A percentile compares a stretch with the other conserved stretches of the same genome.
Conservation (phyloP, 2,113 vertebrate species). For the Calidris pygmaea region DNA sequence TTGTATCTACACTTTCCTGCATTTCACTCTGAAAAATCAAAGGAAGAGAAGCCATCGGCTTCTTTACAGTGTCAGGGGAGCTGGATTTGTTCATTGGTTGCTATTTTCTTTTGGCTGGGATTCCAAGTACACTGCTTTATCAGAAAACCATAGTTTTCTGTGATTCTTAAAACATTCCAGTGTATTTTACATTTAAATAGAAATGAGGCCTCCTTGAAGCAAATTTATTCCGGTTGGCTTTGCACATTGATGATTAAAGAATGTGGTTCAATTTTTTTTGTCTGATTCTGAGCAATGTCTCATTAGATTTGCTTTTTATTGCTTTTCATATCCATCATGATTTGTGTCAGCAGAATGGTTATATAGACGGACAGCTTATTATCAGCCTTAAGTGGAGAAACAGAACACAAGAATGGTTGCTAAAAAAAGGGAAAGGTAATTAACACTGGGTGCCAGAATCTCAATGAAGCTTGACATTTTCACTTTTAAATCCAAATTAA, state of each 20-base stretch:
- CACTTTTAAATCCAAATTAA: slow-evolving; percentile 11
- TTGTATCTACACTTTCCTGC: background rate
- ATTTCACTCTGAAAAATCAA: background rate
- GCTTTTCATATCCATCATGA: slow-evolving; percentile 57
- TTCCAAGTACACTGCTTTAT: background rate
- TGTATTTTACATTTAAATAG: slow-evolving; percentile 51
- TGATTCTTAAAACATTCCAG: background rate
- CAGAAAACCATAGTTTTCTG: background rate
- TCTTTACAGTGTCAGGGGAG: background rate
- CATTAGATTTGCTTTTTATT: slow-evolving; percentile 58
- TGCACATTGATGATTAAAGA: slow-evolving; percentile 51
- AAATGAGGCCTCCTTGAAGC: slow-evolving; percentile 7
- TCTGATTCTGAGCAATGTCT: slow-evolving; percentile 38
- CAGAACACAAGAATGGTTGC: background rate
- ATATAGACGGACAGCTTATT: slow-evolving; percentile 48
- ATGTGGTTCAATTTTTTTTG: background rate
- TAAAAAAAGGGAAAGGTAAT: slow-evolving; percentile 46
- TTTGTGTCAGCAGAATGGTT: slow-evolving; percentile 51
- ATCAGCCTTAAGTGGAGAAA: slow-evolving; percentile 48
- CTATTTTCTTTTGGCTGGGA: background rate
- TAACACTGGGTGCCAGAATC: slow-evolving; percentile 14
- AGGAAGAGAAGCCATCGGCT: background rate
- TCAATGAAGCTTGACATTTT: slow-evolving; percentile 27
- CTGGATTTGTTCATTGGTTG: background rate
- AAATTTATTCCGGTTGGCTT: slow-evolving; percentile 37